A percentile compares a stretch with the other conserved stretches of the same genome.
phyloP scores from a whole-genome alignment of 2,113 vertebrate species.

The Syngnathus scovelli region DNA sequence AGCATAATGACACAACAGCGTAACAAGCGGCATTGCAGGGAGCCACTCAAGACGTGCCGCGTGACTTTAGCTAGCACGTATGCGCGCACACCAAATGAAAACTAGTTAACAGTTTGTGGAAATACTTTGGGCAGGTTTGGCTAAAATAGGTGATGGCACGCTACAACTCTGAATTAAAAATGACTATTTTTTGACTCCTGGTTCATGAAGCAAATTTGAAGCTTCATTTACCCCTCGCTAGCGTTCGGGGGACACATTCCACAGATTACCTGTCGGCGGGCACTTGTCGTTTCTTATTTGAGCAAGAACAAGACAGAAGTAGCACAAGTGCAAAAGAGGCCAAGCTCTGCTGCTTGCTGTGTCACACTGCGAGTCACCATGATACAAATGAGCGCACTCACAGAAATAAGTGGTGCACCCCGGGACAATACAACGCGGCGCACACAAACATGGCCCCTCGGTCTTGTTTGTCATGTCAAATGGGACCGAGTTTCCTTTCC shows the following conservation, averaged over 20 bases:
- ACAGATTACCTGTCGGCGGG: not conserved
- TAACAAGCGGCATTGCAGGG: conserved; percentile 66
- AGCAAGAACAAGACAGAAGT: not conserved
- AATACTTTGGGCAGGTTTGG: not conserved
- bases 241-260: not conserved
- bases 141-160: no score
- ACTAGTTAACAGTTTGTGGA: no score
- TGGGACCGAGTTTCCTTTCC: not conserved
- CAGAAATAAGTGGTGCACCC: not conserved
- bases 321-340: not conserved
- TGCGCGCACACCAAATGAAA: no score
- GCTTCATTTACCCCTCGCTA: not conserved
- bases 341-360: not conserved
- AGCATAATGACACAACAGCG: conserved; percentile 72
- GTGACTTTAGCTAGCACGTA: not conserved
- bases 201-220: no score
- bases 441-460: not conserved
- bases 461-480: not conserved
- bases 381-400: not conserved
- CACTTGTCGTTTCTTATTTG: not conserved
- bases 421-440: not conserved
- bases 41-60: conserved; percentile 39
- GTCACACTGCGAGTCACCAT: not conserved
- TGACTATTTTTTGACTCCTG: not conserved
- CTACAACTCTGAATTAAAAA: no score